Evolutionary conservation across 2,797 vertebrate genomes (phyloP).

Genomic region (Natrix natrix): DNA sequence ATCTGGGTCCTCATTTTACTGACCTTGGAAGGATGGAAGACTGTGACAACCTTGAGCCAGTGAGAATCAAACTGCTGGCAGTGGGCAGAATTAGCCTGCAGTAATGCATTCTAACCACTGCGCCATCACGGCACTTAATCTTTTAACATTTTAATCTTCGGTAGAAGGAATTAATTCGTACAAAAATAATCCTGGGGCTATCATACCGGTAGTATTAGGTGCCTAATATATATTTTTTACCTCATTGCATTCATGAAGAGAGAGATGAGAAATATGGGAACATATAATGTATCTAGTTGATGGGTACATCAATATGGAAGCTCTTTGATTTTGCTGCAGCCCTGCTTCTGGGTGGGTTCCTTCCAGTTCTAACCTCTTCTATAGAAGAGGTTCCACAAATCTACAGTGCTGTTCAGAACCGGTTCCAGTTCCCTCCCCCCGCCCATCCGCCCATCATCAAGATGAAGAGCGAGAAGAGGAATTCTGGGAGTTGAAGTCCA

Average conservation of each 20-base stretch:
- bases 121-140: not conserved
- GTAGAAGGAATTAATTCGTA: not conserved
- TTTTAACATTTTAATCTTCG: not conserved
- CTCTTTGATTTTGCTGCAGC: not conserved
- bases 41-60: not conserved
- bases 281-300: not conserved
- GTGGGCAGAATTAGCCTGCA: not conserved
- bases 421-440: too few species aligned
- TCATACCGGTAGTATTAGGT: not conserved
- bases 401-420: too few species aligned
- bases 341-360: not conserved
- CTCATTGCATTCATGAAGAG: not conserved
- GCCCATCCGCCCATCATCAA: too few species aligned
- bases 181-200: not conserved
- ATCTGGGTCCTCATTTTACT: not conserved
- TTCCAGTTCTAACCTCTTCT: too few species aligned
- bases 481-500: too few species aligned
- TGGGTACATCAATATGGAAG: not conserved
- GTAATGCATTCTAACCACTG: not conserved
- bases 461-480: too few species aligned
- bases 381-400: too few species aligned
- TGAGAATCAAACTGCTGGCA: not conserved
- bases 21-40: not conserved
- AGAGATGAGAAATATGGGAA: not conserved
- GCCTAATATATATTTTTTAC: not conserved